phyloP scores from a whole-genome alignment of 2,888 invertebrate species.

The Dione juno region DNA sequence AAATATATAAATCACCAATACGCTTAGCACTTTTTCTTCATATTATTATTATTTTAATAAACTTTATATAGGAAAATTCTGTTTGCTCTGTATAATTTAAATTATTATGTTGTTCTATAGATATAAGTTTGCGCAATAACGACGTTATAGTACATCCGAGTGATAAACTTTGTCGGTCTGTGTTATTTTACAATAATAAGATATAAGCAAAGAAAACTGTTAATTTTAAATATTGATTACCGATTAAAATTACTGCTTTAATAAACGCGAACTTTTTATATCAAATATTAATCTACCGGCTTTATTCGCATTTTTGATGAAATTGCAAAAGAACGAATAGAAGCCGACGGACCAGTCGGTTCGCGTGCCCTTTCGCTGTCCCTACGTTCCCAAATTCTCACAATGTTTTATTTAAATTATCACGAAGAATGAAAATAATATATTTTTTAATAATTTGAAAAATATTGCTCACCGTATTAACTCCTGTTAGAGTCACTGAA shows the following conservation, averaged over 20 bases:
- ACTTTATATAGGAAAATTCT: neutral
- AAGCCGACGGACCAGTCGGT: constrained; percentile 67
- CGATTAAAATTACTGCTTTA: neutral
- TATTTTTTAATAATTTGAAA: constrained; percentile 30
- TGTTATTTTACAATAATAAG: constrained; percentile 24
- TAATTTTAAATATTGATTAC: neutral
- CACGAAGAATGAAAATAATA: neutral
- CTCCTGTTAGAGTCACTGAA: constrained; percentile 67
- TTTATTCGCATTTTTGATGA: constrained; percentile 62
- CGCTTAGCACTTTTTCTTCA: too few relatives aligned
- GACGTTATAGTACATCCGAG: constrained; percentile 74
- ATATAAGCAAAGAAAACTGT: constrained; percentile 21
- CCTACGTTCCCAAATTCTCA: constrained; percentile 62
- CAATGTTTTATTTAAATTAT: constrained; percentile 50
- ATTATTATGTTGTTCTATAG: constrained; percentile 32
- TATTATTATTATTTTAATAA: neutral
- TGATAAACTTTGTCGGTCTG: constrained; percentile 81
- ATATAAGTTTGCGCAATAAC: constrained; percentile 73
- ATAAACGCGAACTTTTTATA: neutral
- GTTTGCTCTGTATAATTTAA: constrained; percentile 29
- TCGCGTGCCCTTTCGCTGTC: constrained; percentile 50
- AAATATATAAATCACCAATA: too few relatives aligned
- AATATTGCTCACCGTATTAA: constrained; percentile 66
- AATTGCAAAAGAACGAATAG: constrained; percentile 74
- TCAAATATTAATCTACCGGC: constrained; percentile 18